Conservation (phyloP, 2,888 invertebrate species). For the Torymus aiolomorphi region DNA sequence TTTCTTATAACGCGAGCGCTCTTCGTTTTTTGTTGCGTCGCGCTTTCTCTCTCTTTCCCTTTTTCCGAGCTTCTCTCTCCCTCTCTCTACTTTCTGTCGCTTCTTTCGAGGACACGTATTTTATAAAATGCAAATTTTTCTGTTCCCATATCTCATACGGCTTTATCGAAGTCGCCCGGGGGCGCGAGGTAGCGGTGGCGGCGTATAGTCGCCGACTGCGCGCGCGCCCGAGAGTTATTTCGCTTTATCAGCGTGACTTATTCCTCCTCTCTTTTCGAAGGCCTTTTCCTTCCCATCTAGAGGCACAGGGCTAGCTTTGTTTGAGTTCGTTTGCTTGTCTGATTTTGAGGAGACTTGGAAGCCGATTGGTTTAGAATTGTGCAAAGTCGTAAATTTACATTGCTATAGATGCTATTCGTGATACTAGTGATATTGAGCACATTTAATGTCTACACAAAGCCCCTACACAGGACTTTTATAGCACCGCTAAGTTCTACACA, state of each 20-base stretch:
- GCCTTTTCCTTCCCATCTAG: neutral
- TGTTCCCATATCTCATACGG: conserved; percentile 53
- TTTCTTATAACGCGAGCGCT: conserved; percentile 55
- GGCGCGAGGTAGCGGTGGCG: neutral
- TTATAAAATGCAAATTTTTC: conserved; percentile 70
- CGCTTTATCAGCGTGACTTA: conserved; percentile 51
- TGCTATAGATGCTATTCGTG: too few species aligned
- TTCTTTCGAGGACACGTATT: conserved; percentile 65
- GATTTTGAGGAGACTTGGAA: conserved; percentile 16
- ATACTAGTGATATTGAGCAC: too few species aligned
- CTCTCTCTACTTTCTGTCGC: conserved; percentile 24
- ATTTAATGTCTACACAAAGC: too few species aligned
- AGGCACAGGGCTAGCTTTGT: neutral
- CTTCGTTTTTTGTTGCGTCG: neutral
- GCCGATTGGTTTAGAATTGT: neutral
- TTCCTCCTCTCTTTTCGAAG: conserved; percentile 8
- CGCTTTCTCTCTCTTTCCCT: neutral
- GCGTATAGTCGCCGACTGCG: conserved; percentile 9
- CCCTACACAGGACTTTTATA: too few species aligned
- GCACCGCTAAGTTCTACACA: too few species aligned
- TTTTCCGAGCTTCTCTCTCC: conserved; percentile 21
- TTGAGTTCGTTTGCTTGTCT: conserved; percentile 6
- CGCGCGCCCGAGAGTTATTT: conserved; percentile 37
- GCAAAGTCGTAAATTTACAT: neutral
- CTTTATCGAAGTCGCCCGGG: conserved; percentile 47